These are phyloP conservation scores for Drosophila cyrtoloma DNA, from an alignment of 2,888 invertebrate species.

Conservation along the genomic window DNA sequence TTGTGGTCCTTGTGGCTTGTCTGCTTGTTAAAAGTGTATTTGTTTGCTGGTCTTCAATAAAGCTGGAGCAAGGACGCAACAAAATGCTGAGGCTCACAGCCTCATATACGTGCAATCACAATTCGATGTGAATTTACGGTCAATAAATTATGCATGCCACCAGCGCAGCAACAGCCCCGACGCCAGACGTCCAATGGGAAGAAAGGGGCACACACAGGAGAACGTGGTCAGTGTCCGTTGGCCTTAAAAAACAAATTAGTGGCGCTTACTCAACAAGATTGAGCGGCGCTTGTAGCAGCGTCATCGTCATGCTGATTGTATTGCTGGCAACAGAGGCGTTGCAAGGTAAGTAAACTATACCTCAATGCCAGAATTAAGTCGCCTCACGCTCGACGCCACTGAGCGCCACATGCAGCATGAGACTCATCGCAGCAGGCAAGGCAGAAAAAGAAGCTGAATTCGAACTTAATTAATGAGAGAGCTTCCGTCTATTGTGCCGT, in stretches of 20 bases:
- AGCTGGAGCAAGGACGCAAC: neutral
- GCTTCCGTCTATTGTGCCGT: constrained; percentile 36
- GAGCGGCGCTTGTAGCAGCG: constrained; percentile 64
- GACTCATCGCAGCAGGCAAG: constrained; percentile 22
- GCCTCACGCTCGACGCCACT: constrained; percentile 10
- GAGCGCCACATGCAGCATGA: constrained; percentile 25
- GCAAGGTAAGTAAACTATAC: neutral
- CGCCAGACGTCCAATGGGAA: neutral
- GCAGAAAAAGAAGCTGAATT: constrained; percentile 25
- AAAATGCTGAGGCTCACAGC: constrained; percentile 7
- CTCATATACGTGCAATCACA: constrained; percentile 43
- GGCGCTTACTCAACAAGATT: constrained; percentile 80
- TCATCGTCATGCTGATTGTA: constrained; percentile 52
- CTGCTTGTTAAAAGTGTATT: constrained; percentile 64
- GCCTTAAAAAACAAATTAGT: constrained; percentile 76
- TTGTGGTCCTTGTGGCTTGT: constrained; percentile 8
- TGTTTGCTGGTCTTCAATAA: constrained; percentile 36
- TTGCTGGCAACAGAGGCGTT: constrained; percentile 11
- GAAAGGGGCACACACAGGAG: neutral
- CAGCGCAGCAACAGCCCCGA: constrained; percentile 18
- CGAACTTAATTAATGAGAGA: constrained; percentile 74
- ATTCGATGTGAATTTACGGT: constrained; percentile 63
- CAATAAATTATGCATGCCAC: constrained; percentile 76
- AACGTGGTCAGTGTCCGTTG: constrained; percentile 4
- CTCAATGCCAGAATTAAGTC: constrained; percentile 5